Conservation (phyloP, 2,797 vertebrate species). For the Rhadinocentrus ornatus region DNA sequence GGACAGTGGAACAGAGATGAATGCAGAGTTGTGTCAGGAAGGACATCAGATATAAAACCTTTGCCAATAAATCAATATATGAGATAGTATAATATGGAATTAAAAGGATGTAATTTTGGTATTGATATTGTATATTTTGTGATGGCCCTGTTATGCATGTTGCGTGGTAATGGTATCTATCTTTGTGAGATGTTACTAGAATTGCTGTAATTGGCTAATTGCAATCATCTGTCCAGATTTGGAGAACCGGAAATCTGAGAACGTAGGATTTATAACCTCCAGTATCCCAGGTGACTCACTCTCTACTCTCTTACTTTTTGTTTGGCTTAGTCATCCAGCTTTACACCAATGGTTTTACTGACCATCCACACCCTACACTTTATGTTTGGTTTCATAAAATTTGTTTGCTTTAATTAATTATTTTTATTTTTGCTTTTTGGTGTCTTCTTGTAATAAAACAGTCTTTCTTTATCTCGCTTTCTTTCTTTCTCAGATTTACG, state of each 20-base stretch:
- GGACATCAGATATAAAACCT: background rate
- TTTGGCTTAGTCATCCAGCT: too few species aligned
- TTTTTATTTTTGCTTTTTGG: too few species aligned
- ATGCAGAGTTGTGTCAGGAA: background rate
- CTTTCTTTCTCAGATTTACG: constrained; percentile 10
- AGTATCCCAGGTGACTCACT: background rate
- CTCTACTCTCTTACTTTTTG: too few species aligned
- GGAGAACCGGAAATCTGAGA: background rate
- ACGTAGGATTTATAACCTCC: background rate
- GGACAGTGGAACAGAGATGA: too few species aligned
- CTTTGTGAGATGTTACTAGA: too few species aligned
- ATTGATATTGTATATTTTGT: background rate
- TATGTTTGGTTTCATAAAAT: too few species aligned
- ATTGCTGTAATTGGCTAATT: background rate
- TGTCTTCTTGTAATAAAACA: too few species aligned
- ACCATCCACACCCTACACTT: too few species aligned
- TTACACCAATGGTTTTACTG: too few species aligned
- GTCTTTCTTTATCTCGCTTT: too few species aligned
- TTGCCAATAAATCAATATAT: background rate
- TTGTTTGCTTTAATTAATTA: too few species aligned
- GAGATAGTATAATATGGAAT: background rate
- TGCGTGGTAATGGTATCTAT: background rate
- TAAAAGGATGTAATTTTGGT: background rate
- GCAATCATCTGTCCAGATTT: background rate
- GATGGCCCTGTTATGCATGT: background rate